Evolutionary conservation across 2,888 invertebrate genomes (phyloP), one percentile per base, ranked within the genome.

Genomic region (Epistrophe grossulariae): DNA sequence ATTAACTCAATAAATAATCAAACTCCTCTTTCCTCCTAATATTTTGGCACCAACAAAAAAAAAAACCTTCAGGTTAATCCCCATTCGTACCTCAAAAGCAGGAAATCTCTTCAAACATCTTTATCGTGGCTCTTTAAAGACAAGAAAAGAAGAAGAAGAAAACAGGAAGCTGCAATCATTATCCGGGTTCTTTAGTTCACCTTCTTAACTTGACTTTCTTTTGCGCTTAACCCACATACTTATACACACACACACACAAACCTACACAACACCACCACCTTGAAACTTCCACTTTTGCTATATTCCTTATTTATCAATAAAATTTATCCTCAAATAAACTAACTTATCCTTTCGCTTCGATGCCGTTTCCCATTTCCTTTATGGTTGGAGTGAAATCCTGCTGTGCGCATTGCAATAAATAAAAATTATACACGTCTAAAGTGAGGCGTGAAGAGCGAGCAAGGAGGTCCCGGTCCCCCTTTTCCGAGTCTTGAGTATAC

Each of bases 291-390:
- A 52, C 40, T 38, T 48, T 38, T 24, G 19, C 28, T 52, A n/a
- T 52, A n/a, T 28, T 48, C 72, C 85, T 71, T 82, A 79, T 82
- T 87, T 87, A 82, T 87, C 87, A 79, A 82, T 87, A 85, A 85
- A 85, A 78, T 85, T 72, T 82, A 78, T 85, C 74, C 74, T 78
- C 59, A 82, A 85, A 85, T 85, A 87, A 87, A 82, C 87, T 79
- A 87, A 87, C 87, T 87, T 82, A 82, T 87, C 82, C 79, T 83
- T 79, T 74, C 79, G 79, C 87, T 82, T 48, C 74, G 79, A 79
- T 87, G 82, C 64, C 72, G 24, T 81, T 82, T 79, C 71, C 79
- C 82, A 79, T 82, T 82, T 87, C 87, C 82, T 81, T 43, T 70
- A 55, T 72, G 71, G 50, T 52, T 74, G 60, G 62, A 48, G 79